These are phyloP conservation scores for Macroglossus sobrinus DNA, from an alignment of 2,113 vertebrate genomes.

Conservation along the genomic window DNA sequence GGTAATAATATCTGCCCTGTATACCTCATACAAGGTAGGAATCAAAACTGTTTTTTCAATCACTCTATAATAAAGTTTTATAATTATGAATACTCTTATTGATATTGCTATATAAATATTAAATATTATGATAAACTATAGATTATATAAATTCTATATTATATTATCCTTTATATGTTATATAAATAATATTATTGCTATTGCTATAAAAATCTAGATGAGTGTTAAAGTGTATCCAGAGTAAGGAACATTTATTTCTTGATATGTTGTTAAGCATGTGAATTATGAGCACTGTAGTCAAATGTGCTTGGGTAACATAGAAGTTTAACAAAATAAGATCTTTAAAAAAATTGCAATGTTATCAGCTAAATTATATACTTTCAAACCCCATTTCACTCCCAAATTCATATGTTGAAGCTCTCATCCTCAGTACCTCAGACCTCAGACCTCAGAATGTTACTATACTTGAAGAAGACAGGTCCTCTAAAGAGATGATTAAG, in stretches of 20 bases:
- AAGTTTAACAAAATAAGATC: background rate
- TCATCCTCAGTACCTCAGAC: background rate
- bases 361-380: background rate
- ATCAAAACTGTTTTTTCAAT: background rate
- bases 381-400: no score
- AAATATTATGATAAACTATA: background rate
- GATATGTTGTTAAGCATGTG: background rate
- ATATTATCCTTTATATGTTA: background rate
- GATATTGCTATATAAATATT: background rate
- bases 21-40: background rate
- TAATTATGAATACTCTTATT: conserved; percentile 13
- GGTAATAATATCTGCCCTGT: background rate
- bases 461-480: background rate
- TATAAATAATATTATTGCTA: background rate
- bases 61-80: background rate
- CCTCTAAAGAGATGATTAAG: background rate
- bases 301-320: background rate
- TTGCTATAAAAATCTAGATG: background rate
- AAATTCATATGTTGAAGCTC: background rate
- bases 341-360: background rate
- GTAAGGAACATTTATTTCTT: conserved; percentile 17
- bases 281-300: background rate
- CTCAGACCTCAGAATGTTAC: background rate
- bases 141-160: conserved; percentile 1
- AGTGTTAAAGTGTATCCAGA: background rate